Conservation (phyloP, 1,140 invertebrate genomes). For the Zaprionus inermis region DNA sequence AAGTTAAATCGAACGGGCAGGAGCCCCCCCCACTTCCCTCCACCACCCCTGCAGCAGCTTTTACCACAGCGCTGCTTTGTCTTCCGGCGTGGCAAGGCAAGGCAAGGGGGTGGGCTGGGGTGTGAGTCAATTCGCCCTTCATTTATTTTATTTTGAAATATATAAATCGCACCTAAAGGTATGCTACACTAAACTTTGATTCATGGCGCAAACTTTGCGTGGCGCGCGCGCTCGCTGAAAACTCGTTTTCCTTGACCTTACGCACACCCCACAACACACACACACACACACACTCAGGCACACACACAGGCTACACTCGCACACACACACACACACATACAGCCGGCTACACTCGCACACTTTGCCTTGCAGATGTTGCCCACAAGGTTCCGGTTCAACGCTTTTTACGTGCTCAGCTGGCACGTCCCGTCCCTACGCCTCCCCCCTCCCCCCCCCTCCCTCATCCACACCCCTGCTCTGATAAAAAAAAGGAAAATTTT, state of each 20-base stretch:
- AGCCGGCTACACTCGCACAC: constrained; percentile 35
- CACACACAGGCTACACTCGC: constrained; percentile 54
- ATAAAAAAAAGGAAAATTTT: constrained; percentile 51
- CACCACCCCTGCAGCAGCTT: neutral
- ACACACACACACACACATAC: constrained; percentile 25
- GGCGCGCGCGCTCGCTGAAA: constrained; percentile 62
- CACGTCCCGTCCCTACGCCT: constrained; percentile 41
- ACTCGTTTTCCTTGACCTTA: constrained; percentile 71
- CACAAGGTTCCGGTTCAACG: constrained; percentile 80
- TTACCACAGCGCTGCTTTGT: constrained; percentile 63
- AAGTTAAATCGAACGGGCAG: constrained; percentile 33
- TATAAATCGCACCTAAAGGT: constrained; percentile 82
- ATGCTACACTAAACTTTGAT: constrained; percentile 83
- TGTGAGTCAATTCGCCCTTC: constrained; percentile 57
- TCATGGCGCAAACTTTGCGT: constrained; percentile 77
- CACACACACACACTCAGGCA: constrained; percentile 34
- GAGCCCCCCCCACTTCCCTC: neutral
- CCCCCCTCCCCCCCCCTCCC: neutral
- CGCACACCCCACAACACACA: constrained; percentile 51
- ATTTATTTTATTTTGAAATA: constrained; percentile 83
- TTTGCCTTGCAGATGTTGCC: constrained; percentile 72
- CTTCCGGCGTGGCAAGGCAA: constrained; percentile 44
- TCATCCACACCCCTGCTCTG: constrained; percentile 40
- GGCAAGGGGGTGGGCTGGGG: neutral
- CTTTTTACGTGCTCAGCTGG: constrained; percentile 81